Evolutionary conservation across 2,888 invertebrate species (phyloP).

Genomic region (Uloborus plumipes): DNA sequence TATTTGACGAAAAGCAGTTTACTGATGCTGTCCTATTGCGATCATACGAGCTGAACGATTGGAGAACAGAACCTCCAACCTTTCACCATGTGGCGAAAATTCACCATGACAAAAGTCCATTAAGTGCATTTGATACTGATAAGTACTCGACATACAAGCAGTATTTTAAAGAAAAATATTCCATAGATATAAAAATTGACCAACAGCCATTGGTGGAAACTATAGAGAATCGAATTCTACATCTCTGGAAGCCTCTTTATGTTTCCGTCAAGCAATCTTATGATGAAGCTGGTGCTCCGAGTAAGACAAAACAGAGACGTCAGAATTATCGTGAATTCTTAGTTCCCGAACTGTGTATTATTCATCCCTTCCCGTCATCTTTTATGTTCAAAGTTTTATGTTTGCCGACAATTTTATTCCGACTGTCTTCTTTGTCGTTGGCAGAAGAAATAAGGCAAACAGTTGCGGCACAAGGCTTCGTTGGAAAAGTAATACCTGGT

Average conservation of each 20-base stretch:
- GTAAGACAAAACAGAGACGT: slow-evolving; percentile 82
- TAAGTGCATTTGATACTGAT: slow-evolving; percentile 80
- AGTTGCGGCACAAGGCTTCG: slow-evolving; percentile 74
- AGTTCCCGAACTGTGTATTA: slow-evolving; percentile 88
- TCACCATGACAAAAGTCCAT: slow-evolving; percentile 85
- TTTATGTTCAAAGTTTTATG: slow-evolving; percentile 88
- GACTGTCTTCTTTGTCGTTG: slow-evolving; percentile 79
- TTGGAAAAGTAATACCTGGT: slow-evolving; percentile 71
- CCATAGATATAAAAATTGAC: slow-evolving; percentile 86
- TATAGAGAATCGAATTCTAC: slow-evolving; percentile 94
- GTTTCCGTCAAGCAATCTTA: slow-evolving; percentile 81
- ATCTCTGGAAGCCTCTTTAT: slow-evolving; percentile 92
- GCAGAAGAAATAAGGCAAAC: slow-evolving; percentile 80
- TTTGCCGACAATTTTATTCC: slow-evolving; percentile 87
- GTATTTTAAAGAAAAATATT: slow-evolving; percentile 93
- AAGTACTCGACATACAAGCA: slow-evolving; percentile 92
- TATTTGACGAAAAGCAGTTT: slow-evolving; percentile 85
- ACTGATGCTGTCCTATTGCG: slow-evolving; percentile 97
- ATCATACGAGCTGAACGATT: slow-evolving; percentile 84
- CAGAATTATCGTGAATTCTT: slow-evolving; percentile 73
- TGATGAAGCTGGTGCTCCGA: slow-evolving; percentile 8
- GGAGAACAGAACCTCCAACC: slow-evolving; percentile 91
- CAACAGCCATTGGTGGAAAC: slow-evolving; percentile 94
- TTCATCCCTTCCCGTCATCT: slow-evolving; percentile 75
- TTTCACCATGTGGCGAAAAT: slow-evolving; percentile 94